Percentiles rank a stretch among this genome's conserved stretches.
Evolutionary conservation across 2,888 invertebrate species (phyloP).

Genomic region (Hipparchia sbordonii): DNA sequence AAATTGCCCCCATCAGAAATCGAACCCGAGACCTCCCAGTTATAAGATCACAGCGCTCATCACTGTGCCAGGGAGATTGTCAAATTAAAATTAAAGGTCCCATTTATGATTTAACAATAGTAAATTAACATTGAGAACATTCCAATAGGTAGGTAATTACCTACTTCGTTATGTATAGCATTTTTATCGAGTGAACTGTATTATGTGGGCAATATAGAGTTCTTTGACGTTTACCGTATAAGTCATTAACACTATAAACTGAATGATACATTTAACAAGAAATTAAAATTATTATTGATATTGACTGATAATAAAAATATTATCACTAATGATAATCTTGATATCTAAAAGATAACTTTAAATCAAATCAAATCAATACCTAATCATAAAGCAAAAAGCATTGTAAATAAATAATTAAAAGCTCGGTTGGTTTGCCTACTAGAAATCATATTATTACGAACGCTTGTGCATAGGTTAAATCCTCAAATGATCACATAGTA

Average conservation of each 20-base stretch:
- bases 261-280: constrained; percentile 23
- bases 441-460: no score
- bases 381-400: constrained; percentile 15
- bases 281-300: constrained; percentile 24
- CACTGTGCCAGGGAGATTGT: no score
- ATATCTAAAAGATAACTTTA: constrained; percentile 22
- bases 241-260: constrained; percentile 25
- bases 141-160: not conserved
- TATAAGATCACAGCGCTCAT: no score
- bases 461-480: no score
- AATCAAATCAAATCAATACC: constrained; percentile 18
- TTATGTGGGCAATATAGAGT: constrained; percentile 23
- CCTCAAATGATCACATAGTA: no score
- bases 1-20: no score
- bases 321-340: constrained; percentile 29
- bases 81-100: no score
- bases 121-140: not conserved
- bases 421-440: not conserved
- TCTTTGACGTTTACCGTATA: constrained; percentile 22
- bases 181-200: constrained; percentile 26
- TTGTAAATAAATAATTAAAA: not conserved
- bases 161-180: not conserved
- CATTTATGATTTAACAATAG: no score
- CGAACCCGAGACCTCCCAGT: no score
- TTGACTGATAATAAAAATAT: constrained; percentile 29